These are phyloP conservation scores for Orthosia gothica DNA, from an alignment of 2,888 invertebrate species.

Conservation along the genomic window DNA sequence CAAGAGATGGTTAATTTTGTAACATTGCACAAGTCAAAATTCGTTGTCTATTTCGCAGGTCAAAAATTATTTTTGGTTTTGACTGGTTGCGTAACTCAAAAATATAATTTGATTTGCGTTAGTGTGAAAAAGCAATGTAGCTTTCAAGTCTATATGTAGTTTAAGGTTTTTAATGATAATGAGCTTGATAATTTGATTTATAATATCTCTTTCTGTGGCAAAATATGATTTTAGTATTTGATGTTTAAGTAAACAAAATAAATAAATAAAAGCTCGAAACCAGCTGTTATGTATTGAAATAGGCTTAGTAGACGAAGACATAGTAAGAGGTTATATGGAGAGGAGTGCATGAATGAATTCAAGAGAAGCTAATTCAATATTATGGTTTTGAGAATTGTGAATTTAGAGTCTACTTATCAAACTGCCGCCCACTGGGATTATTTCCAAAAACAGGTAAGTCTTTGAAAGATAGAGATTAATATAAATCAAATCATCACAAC, in stretches of 20 bases:
- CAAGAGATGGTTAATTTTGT: slow-evolving; percentile 15
- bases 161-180: background rate
- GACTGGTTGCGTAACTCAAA: background rate
- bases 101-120: background rate
- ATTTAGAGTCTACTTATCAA: too few relatives aligned
- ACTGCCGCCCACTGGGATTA: background rate
- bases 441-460: background rate
- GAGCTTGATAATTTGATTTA: background rate
- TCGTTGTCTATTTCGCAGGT: background rate
- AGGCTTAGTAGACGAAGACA: too few relatives aligned
- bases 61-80: slow-evolving; percentile 14
- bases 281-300: background rate
- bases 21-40: slow-evolving; percentile 33
- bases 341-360: background rate
- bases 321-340: too few relatives aligned
- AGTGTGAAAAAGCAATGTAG: background rate
- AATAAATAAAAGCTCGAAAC: background rate
- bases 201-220: background rate
- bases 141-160: background rate
- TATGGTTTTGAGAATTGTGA: too few relatives aligned
- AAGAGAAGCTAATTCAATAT: background rate
- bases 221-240: background rate
- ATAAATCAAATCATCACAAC: background rate
- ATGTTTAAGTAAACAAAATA: background rate
- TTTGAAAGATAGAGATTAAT: background rate